Base-by-base conservation (phyloP, 1,140 invertebrate genomes). In the Episyrphus balteatus region DNA sequence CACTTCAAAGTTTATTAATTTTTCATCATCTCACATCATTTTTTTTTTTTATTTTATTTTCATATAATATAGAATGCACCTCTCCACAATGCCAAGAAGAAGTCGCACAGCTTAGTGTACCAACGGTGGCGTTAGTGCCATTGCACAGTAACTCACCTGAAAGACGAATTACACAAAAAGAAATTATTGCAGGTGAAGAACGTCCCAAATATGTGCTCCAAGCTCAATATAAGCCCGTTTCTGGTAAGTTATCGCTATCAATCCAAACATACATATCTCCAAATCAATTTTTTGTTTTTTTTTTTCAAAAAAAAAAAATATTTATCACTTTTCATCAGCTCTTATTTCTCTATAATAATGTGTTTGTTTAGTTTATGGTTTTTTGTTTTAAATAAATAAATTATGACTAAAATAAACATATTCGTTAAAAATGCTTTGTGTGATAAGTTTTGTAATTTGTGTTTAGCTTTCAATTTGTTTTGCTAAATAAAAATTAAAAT, bases 101-200 rank as follows among this genome's bases (percentile, higher is more conserved):
- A 42, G 47, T 64, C 19, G 55, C 56, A 37, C 56, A 60, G 5
- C 52, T 66, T 19, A 55, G 57, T 19, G 62, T 68, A 19, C 62
- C 66, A 11, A 59, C 63, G 2, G 63, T 68, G 46, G 61, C 65
- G 43, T 41, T 69, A 32, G 38, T 69, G 38, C 63, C 66, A 5
- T 40, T 69, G 40, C 60, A 66, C 41, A 62, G 61, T 40, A 66
- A 55, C 33, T 68, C 66, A 48, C 63, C 65, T 19, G 63, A 69
- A 55, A 60, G 62, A 12, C 62, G 63, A 37, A 62, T 68, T 36
- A 68, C 65, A 46, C 65, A 68, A 49, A 68, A 68, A 51, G 66
- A 68, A 58, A 68, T 68, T 46, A 65, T 68, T 37, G 66, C 66
- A 38, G 66, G 66, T 21, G 66, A 68, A 54, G 66, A 68, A 54